A percentile compares a stretch with the other conserved stretches of the same genome.
Evolutionary conservation across 2,113 vertebrate genomes (phyloP).

Genomic region (Zapornia atra): DNA sequence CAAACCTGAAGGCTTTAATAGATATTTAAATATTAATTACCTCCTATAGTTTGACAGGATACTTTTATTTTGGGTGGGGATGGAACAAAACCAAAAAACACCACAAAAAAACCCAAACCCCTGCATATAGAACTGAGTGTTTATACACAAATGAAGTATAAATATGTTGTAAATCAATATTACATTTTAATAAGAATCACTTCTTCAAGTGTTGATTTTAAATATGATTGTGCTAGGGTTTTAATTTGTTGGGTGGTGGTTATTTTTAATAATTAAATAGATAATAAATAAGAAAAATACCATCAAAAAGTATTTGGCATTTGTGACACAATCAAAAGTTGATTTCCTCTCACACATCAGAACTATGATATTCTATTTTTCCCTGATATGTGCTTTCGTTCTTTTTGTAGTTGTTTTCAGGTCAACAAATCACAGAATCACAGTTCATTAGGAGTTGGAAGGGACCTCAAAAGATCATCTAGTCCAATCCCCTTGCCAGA

Average conservation of each 20-base stretch:
- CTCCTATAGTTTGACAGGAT: too few relatives aligned
- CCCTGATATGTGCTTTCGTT: background rate
- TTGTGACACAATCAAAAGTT: background rate
- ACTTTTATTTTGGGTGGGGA: too few relatives aligned
- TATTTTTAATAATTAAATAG: background rate
- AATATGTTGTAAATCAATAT: background rate
- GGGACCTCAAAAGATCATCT: too few relatives aligned
- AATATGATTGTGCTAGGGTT: background rate
- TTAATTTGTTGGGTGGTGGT: background rate
- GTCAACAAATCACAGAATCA: background rate
- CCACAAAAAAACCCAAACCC: background rate
- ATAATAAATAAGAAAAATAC: background rate
- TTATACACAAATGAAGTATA: background rate
- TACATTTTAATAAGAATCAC: background rate
- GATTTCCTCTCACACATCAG: background rate
- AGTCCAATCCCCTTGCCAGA: too few relatives aligned
- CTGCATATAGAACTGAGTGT: background rate
- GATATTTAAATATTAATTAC: background rate
- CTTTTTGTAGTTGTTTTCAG: background rate
- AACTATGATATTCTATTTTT: background rate
- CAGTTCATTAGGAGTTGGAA: too few relatives aligned
- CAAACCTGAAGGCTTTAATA: background rate
- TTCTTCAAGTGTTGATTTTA: background rate
- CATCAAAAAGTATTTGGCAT: background rate
- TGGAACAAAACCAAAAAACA: too few relatives aligned